Base-by-base conservation (phyloP, 2,888 invertebrate genomes). In the Hoplodrina blanda region DNA sequence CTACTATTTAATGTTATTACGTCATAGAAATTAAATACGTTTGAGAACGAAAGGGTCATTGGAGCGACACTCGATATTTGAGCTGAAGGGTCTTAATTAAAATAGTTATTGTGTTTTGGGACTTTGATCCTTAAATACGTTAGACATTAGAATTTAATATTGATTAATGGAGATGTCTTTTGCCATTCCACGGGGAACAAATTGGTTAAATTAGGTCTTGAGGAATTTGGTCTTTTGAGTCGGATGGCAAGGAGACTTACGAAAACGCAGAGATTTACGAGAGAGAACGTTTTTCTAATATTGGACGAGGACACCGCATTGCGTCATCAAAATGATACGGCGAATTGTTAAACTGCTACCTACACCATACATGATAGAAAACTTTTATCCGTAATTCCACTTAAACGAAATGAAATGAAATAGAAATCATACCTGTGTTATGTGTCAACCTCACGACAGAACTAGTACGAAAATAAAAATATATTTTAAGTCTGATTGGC, bases 261-360 rank as follows among this genome's bases (percentile, higher is more conserved):
- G 11, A 20, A 25, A 25, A n/a, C n/a, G 7, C 1, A 20, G 8
- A 33, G 4, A 7, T 19, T 2, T 11, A 25, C 11, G 13, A 19
- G 17, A 19, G 17, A 25, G 1, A 25, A 5, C 7, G 15, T 17
- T 37, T 37, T 44, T 33, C 19, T 33, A 41, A 44, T 63, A 50
- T 50, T 30, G 41, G 13, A 49, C 52, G 15, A 44, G 25, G 11
- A 57, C 41, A 64, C 49, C 57, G 75, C 66, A 74, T 20, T 80
- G 80, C 69, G 61, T 76, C 81, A 76, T 44, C 17, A 33, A n/a
- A 30, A 10, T 41, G 10, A 20, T 19, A 46, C n/a, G 17, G 1
- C 19, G 19, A 49, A n/a, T 54, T 73, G 61, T 54, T 33, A 54
- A 41, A 59, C 20, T 46, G 46, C 62, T 11, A 30, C 44, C 62